Base-by-base conservation (phyloP, 2,888 invertebrate genomes). In the Griposia aprilina region DNA sequence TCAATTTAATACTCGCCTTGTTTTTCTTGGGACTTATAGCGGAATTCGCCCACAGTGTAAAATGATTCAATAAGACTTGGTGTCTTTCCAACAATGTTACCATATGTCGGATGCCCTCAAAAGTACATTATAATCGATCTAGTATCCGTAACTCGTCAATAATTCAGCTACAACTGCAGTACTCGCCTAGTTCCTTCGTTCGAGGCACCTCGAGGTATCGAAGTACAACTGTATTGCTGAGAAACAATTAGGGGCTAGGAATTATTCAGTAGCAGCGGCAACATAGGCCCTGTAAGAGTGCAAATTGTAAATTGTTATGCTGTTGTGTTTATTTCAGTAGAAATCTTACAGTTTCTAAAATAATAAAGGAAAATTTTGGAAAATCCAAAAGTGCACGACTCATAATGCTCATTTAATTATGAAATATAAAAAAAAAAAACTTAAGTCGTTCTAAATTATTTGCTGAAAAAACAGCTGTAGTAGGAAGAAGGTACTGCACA, bases 81-180 rank as follows among this genome's bases (percentile, higher is more conserved):
- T 23, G 23, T 23, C 23, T 4, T 65, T 30, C 3, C 0, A 30
- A 48, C 7, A 45, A n/a, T 23, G 13, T 30, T 23, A 36, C 6
- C 26, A 45, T 10, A 26, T 20, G 6, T 30, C 48, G 17, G 71
- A 72, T 67, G 8, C 68, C 36, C 17, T 71, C 17, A 26, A 26
- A 71, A 52, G 13, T 52, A 36, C 23, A 11, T 11, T 36, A 73
- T 65, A 65, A 81, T 81, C 79, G 65, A 81, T 81, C 7, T 26
- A 30, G 36, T n/a, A 45, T 30, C 81, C 36, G 57, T 75, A 79
- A 15, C 26, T 74, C 52, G 1, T 81, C 30, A 79, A 79, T 59
- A 59, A 79, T 79, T 79, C 75, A 81, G 3, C 45, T 15, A 52
- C 36, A 57, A 45, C 65, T 79, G 81, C 81, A 79, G 63, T 10